Base-by-base conservation (phyloP, 2,797 vertebrate species). In the Rhadinocentrus ornatus region DNA sequence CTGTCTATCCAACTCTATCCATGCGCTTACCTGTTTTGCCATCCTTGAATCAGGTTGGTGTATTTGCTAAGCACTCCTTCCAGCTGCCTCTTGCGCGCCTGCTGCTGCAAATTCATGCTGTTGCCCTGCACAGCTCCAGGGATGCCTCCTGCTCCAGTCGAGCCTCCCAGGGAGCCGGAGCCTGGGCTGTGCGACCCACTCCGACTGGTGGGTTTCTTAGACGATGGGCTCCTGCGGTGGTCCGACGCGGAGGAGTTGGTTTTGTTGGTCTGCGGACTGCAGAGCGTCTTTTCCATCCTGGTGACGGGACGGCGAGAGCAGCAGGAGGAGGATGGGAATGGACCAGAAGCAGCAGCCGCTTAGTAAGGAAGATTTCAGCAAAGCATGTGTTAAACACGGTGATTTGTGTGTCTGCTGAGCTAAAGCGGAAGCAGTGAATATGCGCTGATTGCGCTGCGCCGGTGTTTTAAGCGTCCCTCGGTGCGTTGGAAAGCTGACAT, bases 1-100 rank as follows among this genome's bases (percentile, higher is more conserved):
- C 57, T 5, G 3, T 18, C 46, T 20, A 13, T 16, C 29, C 2
- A 62, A n/a, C 44, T 57, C 29, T 48, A 26, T 31, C n/a, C 62
- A 2, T 10, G 71, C 12, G 12, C 83, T 92, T 93, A 98, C 97
- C 97, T 98, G 96, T 96, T 96, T 92, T 99, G 97, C 97, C 97
- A 98, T 87, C 97, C 97, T 87, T 99, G 97, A 66, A 99, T 92
- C 75, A 99, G 95, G 93, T 99, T 99, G 83, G 97, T 99, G 93
- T 99, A 99, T 94, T 98, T 99, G 94, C 97, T 97, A 79, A 99
- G 94, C 71, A 96, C 91, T 86, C 97, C 97, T 83, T 98, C 97
- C 91, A 96, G 93, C 89, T 95, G 94, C 71, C 92, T 84, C 82
- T 37, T 88, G 61, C 84, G 93, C 78, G 91, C 85, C 80, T 93